phyloP scores from a whole-genome alignment of 2,888 invertebrate species.

The Mythimna vitellina region DNA sequence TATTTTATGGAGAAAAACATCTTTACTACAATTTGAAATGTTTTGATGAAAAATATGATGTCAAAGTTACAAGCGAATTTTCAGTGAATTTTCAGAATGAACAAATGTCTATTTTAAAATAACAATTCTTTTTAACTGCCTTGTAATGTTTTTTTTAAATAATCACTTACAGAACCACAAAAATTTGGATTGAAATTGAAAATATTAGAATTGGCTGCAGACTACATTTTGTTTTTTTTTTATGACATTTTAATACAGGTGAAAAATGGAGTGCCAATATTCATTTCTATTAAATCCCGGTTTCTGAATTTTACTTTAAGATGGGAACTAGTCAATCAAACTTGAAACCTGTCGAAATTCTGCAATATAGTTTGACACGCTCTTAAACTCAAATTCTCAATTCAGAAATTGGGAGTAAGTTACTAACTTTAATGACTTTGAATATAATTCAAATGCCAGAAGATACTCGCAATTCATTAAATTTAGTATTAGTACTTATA shows the following conservation, averaged over 20 bases:
- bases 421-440: not conserved
- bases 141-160: not conserved
- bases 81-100: not conserved
- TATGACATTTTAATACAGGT: too few species aligned
- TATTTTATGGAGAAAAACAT: not conserved
- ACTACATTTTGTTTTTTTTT: too few species aligned
- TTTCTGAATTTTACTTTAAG: not conserved
- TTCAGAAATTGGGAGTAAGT: not conserved
- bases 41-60: not conserved
- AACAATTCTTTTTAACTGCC: not conserved
- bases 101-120: not conserved
- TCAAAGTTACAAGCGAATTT: not conserved
- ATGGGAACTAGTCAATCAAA: not conserved
- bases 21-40: too few species aligned
- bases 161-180: not conserved
- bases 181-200: not conserved
- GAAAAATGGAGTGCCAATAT: not conserved
- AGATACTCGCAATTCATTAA: not conserved
- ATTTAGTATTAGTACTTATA: not conserved
- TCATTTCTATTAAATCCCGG: not conserved
- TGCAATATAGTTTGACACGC: too few species aligned
- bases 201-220: not conserved
- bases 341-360: too few species aligned
- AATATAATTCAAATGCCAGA: not conserved
- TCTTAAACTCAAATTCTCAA: not conserved